Evolutionary conservation across 2,797 vertebrate genomes (phyloP), one percentile per base, ranked within the genome.

Genomic region (Hydrophis major): DNA sequence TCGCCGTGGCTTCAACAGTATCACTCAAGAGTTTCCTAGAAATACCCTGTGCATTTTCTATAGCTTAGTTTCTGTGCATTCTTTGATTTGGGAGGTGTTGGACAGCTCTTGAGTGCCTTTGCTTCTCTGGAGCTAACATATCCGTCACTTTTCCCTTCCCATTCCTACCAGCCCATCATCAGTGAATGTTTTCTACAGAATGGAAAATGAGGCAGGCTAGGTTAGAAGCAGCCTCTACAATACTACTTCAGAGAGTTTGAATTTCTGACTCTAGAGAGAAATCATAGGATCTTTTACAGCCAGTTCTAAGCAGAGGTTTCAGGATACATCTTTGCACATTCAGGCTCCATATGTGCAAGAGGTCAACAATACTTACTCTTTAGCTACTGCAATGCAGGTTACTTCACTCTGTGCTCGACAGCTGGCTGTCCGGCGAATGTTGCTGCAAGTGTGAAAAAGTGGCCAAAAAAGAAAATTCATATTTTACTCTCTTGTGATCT

Each of bases 361-460:
- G 10, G 20, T 47, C 20, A 47, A 83, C 74, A 42, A 4, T 42
- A 94, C 96, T 98, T 95, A 98, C 98, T 98, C 98, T 88, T 98
- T 98, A 96, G 98, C 98, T 6, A 98, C 97, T 90, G 97, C 97
- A 94, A 98, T 97, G 94, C 98, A 98, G 90, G 98, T 98, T 60
- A 98, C 98, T 0, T 97, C 96, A 28, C 97, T 98, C 2, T 98
- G 96, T 0, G 98, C 98, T 1, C 97, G 96, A 95, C 98, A 98
- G 14, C 98, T 98, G 7, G 98, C 98, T 0, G 98, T 98, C 94
- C 98, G 96, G 94, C 96, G 94, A 5, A 98, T 97, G 95, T 98
- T 98, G 11, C 98, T 98, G 97, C 13, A 59, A 1, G 28, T 5
- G 20, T 4, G 63, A 66, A 56, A 59, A 59, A 37, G 22, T 37